Evolutionary conservation across 2,797 vertebrate species (phyloP).

Genomic region (Odontamblyopus rebecca): DNA sequence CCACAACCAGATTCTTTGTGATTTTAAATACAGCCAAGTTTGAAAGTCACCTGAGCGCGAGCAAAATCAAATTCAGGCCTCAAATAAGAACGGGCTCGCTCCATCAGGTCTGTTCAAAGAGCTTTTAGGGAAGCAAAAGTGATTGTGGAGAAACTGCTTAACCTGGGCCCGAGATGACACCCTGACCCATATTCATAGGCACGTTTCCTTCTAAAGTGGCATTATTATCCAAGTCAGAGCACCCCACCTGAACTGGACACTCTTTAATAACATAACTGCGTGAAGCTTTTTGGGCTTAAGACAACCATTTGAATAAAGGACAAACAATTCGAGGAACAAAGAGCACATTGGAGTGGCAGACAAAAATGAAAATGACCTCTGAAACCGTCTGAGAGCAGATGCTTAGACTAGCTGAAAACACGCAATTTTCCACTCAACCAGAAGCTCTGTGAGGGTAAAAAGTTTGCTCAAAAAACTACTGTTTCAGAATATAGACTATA

Average conservation of each 20-base stretch:
- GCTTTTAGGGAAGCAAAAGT: slow-evolving; percentile 31
- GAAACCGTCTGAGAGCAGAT: slow-evolving; percentile 35
- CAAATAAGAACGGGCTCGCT: slow-evolving; percentile 35
- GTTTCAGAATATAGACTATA: not conserved
- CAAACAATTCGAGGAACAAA: slow-evolving; percentile 29
- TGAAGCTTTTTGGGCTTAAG: slow-evolving; percentile 31
- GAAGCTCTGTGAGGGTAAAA: not conserved
- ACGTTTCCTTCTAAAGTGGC: slow-evolving; percentile 21
- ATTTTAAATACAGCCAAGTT: slow-evolving; percentile 7
- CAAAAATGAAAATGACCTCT: slow-evolving; percentile 45
- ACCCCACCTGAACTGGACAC: slow-evolving; percentile 23
- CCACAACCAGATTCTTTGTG: not conserved
- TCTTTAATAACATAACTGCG: slow-evolving; percentile 14
- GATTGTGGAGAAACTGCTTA: slow-evolving; percentile 47
- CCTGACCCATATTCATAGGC: slow-evolving; percentile 44
- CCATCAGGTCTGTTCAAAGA: slow-evolving; percentile 10
- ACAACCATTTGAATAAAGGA: slow-evolving; percentile 49
- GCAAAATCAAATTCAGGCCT: slow-evolving; percentile 17
- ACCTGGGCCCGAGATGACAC: slow-evolving; percentile 23
- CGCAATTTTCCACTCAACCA: not conserved
- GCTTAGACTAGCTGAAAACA: slow-evolving; percentile 14
- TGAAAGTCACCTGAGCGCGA: slow-evolving; percentile 30
- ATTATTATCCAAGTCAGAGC: slow-evolving; percentile 38
- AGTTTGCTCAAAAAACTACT: not conserved
- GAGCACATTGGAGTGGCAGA: slow-evolving; percentile 17